A percentile compares a stretch with the other conserved stretches of the same genome.
Evolutionary conservation across 2,113 vertebrate genomes (phyloP).

Genomic region (Glareola pratincola): DNA sequence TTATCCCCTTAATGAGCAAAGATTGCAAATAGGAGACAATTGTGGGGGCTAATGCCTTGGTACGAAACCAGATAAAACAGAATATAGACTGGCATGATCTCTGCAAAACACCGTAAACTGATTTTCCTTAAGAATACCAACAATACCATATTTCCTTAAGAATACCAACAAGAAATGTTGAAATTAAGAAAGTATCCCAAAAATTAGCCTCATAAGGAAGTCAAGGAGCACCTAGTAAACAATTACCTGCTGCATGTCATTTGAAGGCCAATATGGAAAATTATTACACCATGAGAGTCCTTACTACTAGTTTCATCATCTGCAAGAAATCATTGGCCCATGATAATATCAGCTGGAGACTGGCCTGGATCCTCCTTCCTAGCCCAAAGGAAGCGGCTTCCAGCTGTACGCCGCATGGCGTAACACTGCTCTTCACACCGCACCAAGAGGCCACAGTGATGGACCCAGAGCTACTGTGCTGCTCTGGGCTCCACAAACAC

Average conservation of each 20-base stretch:
- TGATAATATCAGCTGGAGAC: neutral
- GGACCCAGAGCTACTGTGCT: neutral
- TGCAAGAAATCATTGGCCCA: neutral
- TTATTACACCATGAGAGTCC: neutral
- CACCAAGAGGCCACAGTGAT: neutral
- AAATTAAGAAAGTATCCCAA: neutral
- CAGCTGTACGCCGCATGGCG: fast-evolving
- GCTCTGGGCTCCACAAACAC: neutral
- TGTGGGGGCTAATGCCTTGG: neutral
- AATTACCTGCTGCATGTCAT: neutral
- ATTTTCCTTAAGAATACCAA: neutral
- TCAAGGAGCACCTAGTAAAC: neutral
- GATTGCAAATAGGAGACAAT: neutral
- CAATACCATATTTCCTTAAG: neutral
- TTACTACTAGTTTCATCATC: neutral
- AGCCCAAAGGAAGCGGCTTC: neutral
- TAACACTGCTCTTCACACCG: neutral
- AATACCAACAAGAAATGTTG: neutral
- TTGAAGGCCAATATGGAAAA: neutral
- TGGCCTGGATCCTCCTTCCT: neutral
- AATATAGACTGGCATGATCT: neutral
- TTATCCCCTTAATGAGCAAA: slow-evolving; percentile 28
- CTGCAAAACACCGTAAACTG: neutral
- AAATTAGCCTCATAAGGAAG: neutral
- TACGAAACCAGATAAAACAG: neutral